A percentile compares a stretch with the other conserved stretches of the same genome.
Conservation (phyloP, 2,113 vertebrate genomes). For the Ctenomys sociabilis region DNA sequence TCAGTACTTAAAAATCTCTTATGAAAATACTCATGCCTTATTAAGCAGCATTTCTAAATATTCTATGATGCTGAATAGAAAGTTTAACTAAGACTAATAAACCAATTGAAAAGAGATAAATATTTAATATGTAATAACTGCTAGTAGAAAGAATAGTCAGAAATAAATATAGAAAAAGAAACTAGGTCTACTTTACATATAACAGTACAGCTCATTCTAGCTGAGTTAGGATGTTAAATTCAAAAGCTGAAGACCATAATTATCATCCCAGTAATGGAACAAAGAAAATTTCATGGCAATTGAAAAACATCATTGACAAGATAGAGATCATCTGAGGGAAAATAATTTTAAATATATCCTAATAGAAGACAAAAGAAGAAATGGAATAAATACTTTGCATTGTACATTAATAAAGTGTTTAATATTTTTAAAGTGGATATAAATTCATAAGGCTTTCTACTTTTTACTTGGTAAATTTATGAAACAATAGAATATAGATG, state of each 20-base stretch:
- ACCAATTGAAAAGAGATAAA: background rate
- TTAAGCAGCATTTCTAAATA: constrained; percentile 54
- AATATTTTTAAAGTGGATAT: background rate
- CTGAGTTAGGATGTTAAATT: background rate
- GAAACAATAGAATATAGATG: background rate
- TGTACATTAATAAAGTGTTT: constrained; percentile 5
- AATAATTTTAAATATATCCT: background rate
- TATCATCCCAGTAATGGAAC: background rate
- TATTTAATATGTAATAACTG: constrained; percentile 52
- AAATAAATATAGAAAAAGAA: background rate
- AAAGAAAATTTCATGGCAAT: constrained; percentile 11
- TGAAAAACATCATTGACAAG: constrained; percentile 17
- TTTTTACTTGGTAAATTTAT: constrained; percentile 33
- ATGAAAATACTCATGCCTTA: constrained; percentile 29
- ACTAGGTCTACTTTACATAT: background rate
- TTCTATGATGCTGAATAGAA: constrained; percentile 41
- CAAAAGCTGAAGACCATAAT: background rate
- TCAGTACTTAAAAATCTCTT: background rate
- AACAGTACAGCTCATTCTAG: background rate
- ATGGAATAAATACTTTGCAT: background rate
- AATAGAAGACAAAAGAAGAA: background rate
- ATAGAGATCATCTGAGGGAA: background rate
- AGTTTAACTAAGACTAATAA: constrained; percentile 58
- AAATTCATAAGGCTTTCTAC: background rate
- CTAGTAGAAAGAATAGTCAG: background rate